These are phyloP conservation scores for Montipora capricornis DNA, from an alignment of 64 coral and sea anemone species.

Conservation along the genomic window DNA sequence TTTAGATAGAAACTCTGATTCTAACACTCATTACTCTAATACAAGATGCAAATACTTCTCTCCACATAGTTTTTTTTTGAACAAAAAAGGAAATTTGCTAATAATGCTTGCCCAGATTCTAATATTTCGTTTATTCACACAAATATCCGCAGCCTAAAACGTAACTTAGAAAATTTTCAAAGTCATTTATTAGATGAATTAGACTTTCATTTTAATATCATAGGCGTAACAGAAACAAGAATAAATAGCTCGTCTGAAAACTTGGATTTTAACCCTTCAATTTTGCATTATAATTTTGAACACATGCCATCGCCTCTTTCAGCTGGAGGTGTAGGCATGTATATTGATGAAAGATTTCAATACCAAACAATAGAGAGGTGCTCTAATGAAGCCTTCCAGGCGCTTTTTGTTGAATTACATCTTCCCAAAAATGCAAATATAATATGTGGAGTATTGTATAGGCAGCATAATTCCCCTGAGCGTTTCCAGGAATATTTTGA, in stretches of 20 bases:
- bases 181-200: too few species aligned
- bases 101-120: too few species aligned
- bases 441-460: slow-evolving; percentile 30
- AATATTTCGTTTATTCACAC: too few species aligned
- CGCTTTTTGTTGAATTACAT: slow-evolving; percentile 50
- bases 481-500: slow-evolving; percentile 4
- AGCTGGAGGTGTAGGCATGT: slow-evolving; percentile 56
- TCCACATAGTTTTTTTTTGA: too few species aligned
- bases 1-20: too few species aligned
- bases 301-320: slow-evolving; percentile 58
- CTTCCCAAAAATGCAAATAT: slow-evolving; percentile 14
- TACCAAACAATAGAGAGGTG: slow-evolving; percentile 44
- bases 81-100: too few species aligned
- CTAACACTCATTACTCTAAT: too few species aligned
- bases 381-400: slow-evolving; percentile 41
- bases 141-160: too few species aligned
- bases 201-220: too few species aligned
- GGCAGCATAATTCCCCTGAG: slow-evolving; percentile 44
- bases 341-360: slow-evolving; percentile 59
- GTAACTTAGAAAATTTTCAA: too few species aligned
- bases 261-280: slow-evolving; percentile 34
- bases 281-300: slow-evolving; percentile 55
- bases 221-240: too few species aligned
- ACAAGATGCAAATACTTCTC: too few species aligned
- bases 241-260: background rate